These are phyloP conservation scores for Rhombomys opimus DNA, from an alignment of 2,113 vertebrate species.

Conservation along the genomic window DNA sequence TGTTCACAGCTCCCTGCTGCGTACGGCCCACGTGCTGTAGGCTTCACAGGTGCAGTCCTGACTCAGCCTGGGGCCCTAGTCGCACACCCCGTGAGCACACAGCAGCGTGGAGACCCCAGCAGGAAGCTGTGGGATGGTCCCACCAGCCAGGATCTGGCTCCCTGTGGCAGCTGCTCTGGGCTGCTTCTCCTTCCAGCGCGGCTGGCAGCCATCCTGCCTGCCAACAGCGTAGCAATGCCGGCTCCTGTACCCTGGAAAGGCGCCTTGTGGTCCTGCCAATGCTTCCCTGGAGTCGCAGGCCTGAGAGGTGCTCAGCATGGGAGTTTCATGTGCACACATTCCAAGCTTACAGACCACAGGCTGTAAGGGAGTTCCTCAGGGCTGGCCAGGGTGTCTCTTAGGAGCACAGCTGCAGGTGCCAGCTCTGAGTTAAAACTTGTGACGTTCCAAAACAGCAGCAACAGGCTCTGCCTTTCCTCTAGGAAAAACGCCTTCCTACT, in stretches of 20 bases:
- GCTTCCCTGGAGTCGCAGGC: not conserved
- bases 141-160: not conserved
- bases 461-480: not conserved
- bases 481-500: not conserved
- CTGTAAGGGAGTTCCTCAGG: not conserved
- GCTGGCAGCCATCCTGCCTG: not conserved
- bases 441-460: not conserved
- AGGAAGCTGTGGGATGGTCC: not conserved
- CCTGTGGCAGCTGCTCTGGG: not conserved
- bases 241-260: not conserved
- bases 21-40: not conserved
- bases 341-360: not conserved
- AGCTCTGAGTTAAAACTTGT: not conserved
- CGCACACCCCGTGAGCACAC: not conserved
- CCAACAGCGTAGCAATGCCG: not conserved
- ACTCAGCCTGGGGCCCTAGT: not conserved
- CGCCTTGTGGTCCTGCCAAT: not conserved
- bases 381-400: not conserved
- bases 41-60: not conserved
- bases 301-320: not conserved
- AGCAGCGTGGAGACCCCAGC: too few species aligned
- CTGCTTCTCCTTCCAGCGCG: not conserved
- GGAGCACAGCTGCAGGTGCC: not conserved
- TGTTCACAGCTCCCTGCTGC: not conserved
- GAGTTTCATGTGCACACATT: not conserved